Percentiles rank a stretch among this genome's conserved stretches.
Evolutionary conservation across 2,888 invertebrate species (phyloP).

Genomic region (Parasteatoda lunata): DNA sequence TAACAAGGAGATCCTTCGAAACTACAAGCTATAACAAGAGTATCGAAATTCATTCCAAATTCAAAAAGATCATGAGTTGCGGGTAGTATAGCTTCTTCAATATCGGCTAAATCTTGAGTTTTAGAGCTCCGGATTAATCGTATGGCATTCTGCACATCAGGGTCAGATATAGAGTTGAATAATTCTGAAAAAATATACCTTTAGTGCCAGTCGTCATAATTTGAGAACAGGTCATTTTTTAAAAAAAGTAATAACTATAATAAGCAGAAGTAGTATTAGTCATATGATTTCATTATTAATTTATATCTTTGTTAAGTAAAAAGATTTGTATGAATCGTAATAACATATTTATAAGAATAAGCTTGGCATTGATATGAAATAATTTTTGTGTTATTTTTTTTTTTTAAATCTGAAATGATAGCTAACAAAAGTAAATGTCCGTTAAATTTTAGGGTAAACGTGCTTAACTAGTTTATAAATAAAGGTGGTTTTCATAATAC

Average conservation of each 20-base stretch:
- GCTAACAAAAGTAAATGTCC: too few species aligned
- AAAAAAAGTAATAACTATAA: not conserved
- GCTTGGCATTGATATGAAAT: too few species aligned
- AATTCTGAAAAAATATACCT: conserved; percentile 15
- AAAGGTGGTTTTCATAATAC: too few species aligned
- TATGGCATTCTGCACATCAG: conserved; percentile 21
- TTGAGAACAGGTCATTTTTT: not conserved
- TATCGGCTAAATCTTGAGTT: conserved; percentile 37
- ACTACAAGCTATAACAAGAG: conserved; percentile 52
- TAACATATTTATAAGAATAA: too few species aligned
- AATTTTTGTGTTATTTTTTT: too few species aligned
- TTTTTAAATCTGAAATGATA: too few species aligned
- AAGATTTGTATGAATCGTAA: not conserved
- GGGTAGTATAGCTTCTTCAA: conserved; percentile 56
- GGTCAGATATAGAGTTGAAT: conserved; percentile 11
- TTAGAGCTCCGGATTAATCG: conserved; percentile 16
- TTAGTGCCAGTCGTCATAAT: not conserved
- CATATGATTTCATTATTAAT: too few species aligned
- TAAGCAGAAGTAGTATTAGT: too few species aligned
- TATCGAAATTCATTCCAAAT: conserved; percentile 51
- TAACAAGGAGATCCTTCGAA: conserved; percentile 42
- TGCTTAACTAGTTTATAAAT: too few species aligned
- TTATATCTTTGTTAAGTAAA: not conserved
- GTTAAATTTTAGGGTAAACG: too few species aligned
- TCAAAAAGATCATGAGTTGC: conserved; percentile 44